Conservation (phyloP, 2,797 vertebrate genomes). For the Allobates femoralis region DNA sequence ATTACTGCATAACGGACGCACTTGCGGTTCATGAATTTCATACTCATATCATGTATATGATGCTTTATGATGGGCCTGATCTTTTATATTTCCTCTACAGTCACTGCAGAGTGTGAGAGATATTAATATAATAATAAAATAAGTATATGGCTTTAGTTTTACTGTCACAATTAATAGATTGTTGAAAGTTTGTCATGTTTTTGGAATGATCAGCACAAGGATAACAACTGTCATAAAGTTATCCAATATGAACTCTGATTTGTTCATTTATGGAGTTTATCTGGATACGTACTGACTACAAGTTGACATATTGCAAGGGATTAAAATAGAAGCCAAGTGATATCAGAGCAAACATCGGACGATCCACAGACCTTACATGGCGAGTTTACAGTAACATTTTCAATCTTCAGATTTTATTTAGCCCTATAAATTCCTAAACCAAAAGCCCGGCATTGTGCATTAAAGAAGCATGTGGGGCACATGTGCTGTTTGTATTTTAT, state of each 20-base stretch:
- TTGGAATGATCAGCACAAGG: neutral
- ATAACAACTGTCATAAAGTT: slow-evolving; percentile 20
- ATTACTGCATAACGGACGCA: too few species aligned
- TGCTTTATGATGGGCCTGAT: too few species aligned
- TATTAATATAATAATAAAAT: too few species aligned
- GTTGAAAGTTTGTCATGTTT: slow-evolving; percentile 13
- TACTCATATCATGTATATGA: too few species aligned
- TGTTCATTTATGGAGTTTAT: slow-evolving; percentile 41
- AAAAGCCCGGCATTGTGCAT: neutral
- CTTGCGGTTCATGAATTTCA: too few species aligned
- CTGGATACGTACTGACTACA: slow-evolving; percentile 10
- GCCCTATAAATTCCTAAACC: neutral
- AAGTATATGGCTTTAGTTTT: neutral
- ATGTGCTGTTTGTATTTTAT: neutral
- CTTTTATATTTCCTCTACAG: too few species aligned
- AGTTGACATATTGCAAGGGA: slow-evolving; percentile 34
- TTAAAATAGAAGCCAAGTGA: slow-evolving; percentile 22
- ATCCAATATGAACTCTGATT: slow-evolving; percentile 30
- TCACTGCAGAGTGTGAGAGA: neutral
- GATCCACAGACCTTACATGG: slow-evolving; percentile 33
- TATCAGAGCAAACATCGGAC: slow-evolving; percentile 10
- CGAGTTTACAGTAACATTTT: neutral
- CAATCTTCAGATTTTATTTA: neutral
- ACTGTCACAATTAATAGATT: slow-evolving; percentile 7
- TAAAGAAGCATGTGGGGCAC: neutral